Evolutionary conservation across 2,888 invertebrate genomes (phyloP), one percentile per base, ranked within the genome.

Genomic region (Folsomia manolachei): DNA sequence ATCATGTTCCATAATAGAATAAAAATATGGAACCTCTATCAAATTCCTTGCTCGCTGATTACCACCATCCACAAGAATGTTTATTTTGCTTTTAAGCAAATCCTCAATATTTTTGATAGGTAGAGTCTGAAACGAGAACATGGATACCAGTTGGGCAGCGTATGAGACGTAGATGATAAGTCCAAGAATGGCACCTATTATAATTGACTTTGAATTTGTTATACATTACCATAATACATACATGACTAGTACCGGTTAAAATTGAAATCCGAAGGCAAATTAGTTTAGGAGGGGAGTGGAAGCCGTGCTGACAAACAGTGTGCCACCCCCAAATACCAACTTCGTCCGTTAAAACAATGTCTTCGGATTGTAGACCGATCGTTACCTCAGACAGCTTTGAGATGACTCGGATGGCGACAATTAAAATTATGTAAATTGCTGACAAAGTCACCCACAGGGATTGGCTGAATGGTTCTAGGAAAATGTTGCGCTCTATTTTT

Each of bases 261-360:
- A 72, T 67, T 23, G 70, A 53, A 14, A 72, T 66, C 24, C 72
- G 61, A 1, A 74, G 26, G 14, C 62, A 63, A 14, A 61, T n/a
- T 1, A 66, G 27, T 61, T 63, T 25, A 0, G 74, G 74, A 2
- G 26, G 39, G 19, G 2, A 2, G 9, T 21, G 27, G 14, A 19
- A 27, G 68, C 74, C 74, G 25, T 74, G 74, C 52, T 67, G 72
- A 23, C 69, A 64, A 70, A 71, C 63, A 26, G 68, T 39, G 14
- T 27, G 61, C 60, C 69, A 56, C 1, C 39, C 18, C 72, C 71
- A 71, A 19, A 71, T n/a, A 1, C 21, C 9, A 1, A 39, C 56
- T 24, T 71, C 71, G 11, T 69, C 51, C n/a, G 68, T 18, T 11
- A 74, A 21, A 60, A 69, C 18, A 2, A 64, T 2, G 25, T 71